phyloP scores from a whole-genome alignment of 2,888 invertebrate species.

The Allygus modestus region DNA sequence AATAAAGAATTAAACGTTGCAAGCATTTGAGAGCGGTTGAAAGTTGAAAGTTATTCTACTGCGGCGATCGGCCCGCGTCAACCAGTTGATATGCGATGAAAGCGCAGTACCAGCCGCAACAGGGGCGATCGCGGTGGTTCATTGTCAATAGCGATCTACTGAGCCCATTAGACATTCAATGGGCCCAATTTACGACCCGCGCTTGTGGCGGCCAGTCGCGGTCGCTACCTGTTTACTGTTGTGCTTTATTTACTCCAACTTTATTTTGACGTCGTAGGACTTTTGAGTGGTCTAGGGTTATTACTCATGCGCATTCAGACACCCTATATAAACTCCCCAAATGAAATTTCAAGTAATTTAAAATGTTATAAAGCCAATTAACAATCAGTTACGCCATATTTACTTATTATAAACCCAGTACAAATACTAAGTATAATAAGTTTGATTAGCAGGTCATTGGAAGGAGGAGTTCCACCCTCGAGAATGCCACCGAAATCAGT shows the following conservation, averaged over 20 bases:
- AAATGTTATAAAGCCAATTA: too few relatives aligned
- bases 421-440: too few relatives aligned
- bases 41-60: background rate
- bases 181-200: conserved; percentile 20
- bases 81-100: conserved; percentile 1
- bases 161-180: conserved; percentile 38
- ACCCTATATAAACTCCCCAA: too few relatives aligned
- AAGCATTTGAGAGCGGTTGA: background rate
- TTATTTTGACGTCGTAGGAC: background rate
- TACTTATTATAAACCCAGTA: too few relatives aligned
- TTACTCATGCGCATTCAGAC: too few relatives aligned
- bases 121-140: background rate
- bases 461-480: too few relatives aligned
- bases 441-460: too few relatives aligned
- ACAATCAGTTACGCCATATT: too few relatives aligned
- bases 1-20: background rate
- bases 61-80: background rate
- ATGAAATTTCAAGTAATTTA: too few relatives aligned
- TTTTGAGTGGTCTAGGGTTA: background rate
- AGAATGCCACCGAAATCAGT: too few relatives aligned
- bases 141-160: conserved; percentile 33
- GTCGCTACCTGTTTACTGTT: conserved; percentile 17
- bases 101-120: background rate
- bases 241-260: background rate
- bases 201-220: conserved; percentile 8